Evolutionary conservation across 2,797 vertebrate genomes (phyloP), one percentile per base, ranked within the genome.

Genomic region (Gobionotothen gibberifrons): DNA sequence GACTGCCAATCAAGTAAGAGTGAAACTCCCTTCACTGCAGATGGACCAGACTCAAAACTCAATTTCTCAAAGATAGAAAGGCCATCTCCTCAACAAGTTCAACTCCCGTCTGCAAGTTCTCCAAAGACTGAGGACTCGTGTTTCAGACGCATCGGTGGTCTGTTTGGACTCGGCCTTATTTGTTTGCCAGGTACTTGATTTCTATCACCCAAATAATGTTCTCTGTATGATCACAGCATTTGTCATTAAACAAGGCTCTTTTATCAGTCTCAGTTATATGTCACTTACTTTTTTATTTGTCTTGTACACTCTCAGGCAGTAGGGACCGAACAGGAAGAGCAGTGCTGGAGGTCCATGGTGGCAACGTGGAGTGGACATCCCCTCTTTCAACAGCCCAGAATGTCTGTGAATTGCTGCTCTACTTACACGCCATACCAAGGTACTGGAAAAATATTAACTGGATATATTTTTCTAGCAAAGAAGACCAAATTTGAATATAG

Each of bases 281-380:
- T 51, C 1, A 46, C 14, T 63, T 4, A 40, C 5, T 16, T 60
- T 12, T 44, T 65, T 36, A 53, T 51, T 8, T 63, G 48, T 42
- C 40, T 22, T 81, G 29, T 43, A 48, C 63, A 46, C 58, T 52
- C 29, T 0, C 89, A 99, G 98, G 98, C 11, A 95, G 94, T 87
- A 95, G 93, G 0, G 98, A 99, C 93, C 94, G 93, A 88, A 84
- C 93, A 5, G 97, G 97, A 54, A 93, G 96, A 39, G 95, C 96
- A 0, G 91, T 99, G 22, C 91, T 99, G 62, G 96, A 97, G 85
- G 94, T 99, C 78, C 93, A 94, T 4, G 94, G 94, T 3, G 83
- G 90, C 0, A 81, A 92, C 69, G 91, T 85, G 0, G 89, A 91
- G 61, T 98, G 97, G 97, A 88, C 78, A 0, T 93, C 92, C 0